A percentile compares a stretch with the other conserved stretches of the same genome.
These are phyloP conservation scores for Agrochola lota DNA, from an alignment of 2,888 invertebrate species.

Conservation along the genomic window DNA sequence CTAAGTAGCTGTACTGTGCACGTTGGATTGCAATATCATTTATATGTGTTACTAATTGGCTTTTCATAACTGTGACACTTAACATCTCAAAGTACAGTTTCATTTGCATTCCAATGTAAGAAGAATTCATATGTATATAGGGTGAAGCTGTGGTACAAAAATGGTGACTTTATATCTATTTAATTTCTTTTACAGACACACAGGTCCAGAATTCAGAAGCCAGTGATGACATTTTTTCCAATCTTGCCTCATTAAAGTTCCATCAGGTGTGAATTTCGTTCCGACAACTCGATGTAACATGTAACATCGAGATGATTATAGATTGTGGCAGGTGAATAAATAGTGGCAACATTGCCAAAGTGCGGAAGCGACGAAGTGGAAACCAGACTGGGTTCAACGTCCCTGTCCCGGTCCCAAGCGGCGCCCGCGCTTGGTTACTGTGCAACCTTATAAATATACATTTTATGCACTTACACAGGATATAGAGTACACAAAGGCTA, in stretches of 20 bases:
- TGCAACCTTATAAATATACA: slow-evolving; percentile 42
- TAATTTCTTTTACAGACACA: slow-evolving; percentile 1
- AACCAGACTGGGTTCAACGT: slow-evolving; percentile 79
- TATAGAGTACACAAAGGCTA: slow-evolving; percentile 48
- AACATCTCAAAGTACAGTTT: slow-evolving; percentile 6
- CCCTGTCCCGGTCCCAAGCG: slow-evolving; percentile 69
- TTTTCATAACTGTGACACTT: slow-evolving; percentile 9
- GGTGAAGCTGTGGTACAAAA: slow-evolving; percentile 8
- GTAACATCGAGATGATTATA: slow-evolving; percentile 51
- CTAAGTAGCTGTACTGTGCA: neutral
- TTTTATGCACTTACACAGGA: slow-evolving; percentile 48
- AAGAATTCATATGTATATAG: slow-evolving; percentile 6
- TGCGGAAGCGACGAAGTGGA: slow-evolving; percentile 77
- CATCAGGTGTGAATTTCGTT: slow-evolving; percentile 49
- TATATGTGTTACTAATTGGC: slow-evolving; percentile 4
- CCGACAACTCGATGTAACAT: slow-evolving; percentile 11
- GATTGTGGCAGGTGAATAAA: slow-evolving; percentile 62
- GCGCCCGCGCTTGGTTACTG: slow-evolving; percentile 48
- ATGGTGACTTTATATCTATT: too few species aligned
- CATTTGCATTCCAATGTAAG: slow-evolving; percentile 38
- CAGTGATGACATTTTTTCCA: slow-evolving; percentile 26
- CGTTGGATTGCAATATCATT: slow-evolving; percentile 11
- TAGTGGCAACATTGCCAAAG: slow-evolving; percentile 62
- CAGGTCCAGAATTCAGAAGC: slow-evolving; percentile 11
- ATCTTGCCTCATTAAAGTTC: slow-evolving; percentile 16